Base-by-base conservation (phyloP, 2,113 vertebrate genomes). In the Microcebus lehilahytsara region DNA sequence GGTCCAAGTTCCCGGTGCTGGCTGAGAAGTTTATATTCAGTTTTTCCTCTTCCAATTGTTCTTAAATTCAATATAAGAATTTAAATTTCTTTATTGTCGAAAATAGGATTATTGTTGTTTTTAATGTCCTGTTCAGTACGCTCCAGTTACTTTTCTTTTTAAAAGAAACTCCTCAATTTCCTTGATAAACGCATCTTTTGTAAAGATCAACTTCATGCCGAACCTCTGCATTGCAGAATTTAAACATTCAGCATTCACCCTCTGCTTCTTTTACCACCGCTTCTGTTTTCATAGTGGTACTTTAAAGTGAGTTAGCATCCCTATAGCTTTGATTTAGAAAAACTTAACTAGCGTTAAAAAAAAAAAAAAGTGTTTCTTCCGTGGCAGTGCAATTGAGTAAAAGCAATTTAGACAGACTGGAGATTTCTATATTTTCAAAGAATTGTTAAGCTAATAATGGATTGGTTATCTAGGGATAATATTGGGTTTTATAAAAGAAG, bases 1-100 rank as follows among this genome's bases (percentile, higher is more conserved):
- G 91, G 98, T 98, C 96, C 98, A 98, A 98, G 97, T 98, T 98
- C 97, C 97, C 91, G 56, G 96, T 97, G 97, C 98, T 98, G 97
- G 95, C 97, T 96, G 97, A 98, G 98, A 98, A 98, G 98, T 98
- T 98, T 98, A 97, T 97, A 94, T 95, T 69, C 66, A 67, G 75
- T 97, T 97, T 97, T 98, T 97, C 98, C 94, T 98, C 97, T 98
- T 98, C 91, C 98, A 97, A 94, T 97, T 98, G 91, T 98, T 97
- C 93, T 97, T 98, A 97, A 98, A 89, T 91, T 86, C 74, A 94
- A 2, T 23, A 49, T 49, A 32, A 49, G 27, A 77, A 64, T 42
- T 91, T 71, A 42, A 19, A 51, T 51, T 20, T 87, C 32, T 51
- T 20, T 87, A 85, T 66, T 81, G 23, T 89, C 8, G 51, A 42